Conservation (phyloP, 2,888 invertebrate genomes). For the Hirtodrosophila histrioides region DNA sequence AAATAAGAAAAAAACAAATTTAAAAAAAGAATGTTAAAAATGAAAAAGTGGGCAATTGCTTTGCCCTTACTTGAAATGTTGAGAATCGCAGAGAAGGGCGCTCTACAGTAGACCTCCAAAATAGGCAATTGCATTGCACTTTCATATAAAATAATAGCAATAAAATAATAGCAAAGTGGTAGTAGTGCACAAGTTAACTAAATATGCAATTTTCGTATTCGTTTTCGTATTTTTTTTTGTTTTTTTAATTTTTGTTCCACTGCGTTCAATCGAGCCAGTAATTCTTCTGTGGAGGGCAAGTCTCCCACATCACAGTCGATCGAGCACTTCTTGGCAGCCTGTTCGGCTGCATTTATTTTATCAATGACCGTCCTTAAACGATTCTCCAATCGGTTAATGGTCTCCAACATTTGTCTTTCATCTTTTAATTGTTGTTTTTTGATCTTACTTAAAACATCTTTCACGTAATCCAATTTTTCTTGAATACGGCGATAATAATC, state of each 20-base stretch:
- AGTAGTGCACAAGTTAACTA: too few relatives aligned
- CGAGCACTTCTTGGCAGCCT: conserved; percentile 8
- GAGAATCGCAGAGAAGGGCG: too few relatives aligned
- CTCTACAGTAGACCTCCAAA: too few relatives aligned
- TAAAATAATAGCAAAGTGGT: too few relatives aligned
- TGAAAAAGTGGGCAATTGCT: too few relatives aligned
- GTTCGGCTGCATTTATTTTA: not conserved
- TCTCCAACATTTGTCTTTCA: not conserved
- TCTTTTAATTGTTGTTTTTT: not conserved
- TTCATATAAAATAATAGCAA: too few relatives aligned
- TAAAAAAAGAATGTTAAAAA: too few relatives aligned
- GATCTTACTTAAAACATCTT: conserved; percentile 5
- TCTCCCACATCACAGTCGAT: conserved; percentile 19
- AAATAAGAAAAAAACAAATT: too few relatives aligned
- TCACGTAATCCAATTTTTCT: conserved; percentile 6
- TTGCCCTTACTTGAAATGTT: too few relatives aligned
- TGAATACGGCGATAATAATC: not conserved
- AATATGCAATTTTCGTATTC: too few relatives aligned
- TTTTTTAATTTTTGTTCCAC: conserved; percentile 6
- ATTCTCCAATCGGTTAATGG: conserved; percentile 5
- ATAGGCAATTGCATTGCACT: too few relatives aligned
- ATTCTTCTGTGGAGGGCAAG: conserved; percentile 4
- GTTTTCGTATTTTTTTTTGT: not conserved
- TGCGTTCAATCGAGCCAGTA: conserved; percentile 3
- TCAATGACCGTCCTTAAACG: conserved; percentile 4